Conservation (phyloP, 2,888 invertebrate species). For the Tetheella fluctuosa region DNA sequence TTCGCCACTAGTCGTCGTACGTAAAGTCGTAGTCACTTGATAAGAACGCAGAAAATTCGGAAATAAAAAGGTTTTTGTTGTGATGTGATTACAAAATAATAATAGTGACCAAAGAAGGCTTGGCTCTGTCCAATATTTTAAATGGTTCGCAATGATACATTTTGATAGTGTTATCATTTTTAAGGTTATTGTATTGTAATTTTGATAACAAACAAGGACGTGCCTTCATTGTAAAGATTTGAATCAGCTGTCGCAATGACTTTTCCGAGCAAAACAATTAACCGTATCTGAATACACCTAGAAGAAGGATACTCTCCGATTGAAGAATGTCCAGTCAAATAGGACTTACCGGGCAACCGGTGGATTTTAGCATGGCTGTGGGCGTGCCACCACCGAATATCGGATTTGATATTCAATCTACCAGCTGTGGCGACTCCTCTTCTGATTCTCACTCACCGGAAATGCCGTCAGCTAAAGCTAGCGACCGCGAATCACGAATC, state of each 20-base stretch:
- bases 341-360: constrained; percentile 41
- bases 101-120: not conserved
- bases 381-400: constrained; percentile 50
- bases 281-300: constrained; percentile 54
- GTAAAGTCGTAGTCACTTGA: no score
- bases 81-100: constrained; percentile 2
- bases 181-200: constrained; percentile 42
- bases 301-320: constrained; percentile 5
- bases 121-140: not conserved
- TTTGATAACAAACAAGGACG: constrained; percentile 52
- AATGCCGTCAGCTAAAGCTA: constrained; percentile 79
- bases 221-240: constrained; percentile 39
- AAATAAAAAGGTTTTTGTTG: not conserved
- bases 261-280: constrained; percentile 57
- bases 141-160: constrained; percentile 11
- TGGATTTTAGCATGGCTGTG: constrained; percentile 59
- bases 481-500: constrained; percentile 92
- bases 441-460: constrained; percentile 76
- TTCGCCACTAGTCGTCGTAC: no score
- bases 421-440: constrained; percentile 71
- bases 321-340: constrained; percentile 50
- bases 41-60: not conserved
- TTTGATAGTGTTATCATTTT: constrained; percentile 23
- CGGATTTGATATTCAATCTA: constrained; percentile 51
- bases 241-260: constrained; percentile 58